Evolutionary conservation across 2,113 vertebrate genomes (phyloP).

Genomic region (Cranoglanis bouderius): DNA sequence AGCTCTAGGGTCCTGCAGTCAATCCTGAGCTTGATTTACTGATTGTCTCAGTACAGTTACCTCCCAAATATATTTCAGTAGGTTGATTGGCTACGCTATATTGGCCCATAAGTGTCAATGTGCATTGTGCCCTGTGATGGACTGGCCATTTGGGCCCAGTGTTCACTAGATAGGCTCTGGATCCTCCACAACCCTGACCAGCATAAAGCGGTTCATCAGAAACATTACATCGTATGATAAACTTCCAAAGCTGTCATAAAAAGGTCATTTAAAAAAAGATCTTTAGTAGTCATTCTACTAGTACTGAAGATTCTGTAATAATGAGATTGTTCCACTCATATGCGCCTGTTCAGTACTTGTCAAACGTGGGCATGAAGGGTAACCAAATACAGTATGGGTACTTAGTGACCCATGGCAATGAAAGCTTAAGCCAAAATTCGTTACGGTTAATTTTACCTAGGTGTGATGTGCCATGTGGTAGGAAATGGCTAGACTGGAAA

Average conservation of each 20-base stretch:
- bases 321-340: not conserved
- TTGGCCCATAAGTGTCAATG: not conserved
- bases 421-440: not conserved
- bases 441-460: not conserved
- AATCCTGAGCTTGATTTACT: not conserved
- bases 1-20: not conserved
- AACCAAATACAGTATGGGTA: not conserved
- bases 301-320: not conserved
- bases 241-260: not conserved
- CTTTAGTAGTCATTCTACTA: not conserved
- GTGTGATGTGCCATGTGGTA: not conserved
- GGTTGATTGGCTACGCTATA: not conserved
- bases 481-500: not conserved
- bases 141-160: not conserved
- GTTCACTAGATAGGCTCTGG: not conserved
- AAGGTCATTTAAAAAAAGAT: not conserved
- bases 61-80: not conserved
- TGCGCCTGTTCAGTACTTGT: not conserved
- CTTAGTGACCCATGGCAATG: not conserved
- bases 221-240: not conserved
- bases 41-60: not conserved
- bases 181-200: not conserved
- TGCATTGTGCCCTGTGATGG: not conserved
- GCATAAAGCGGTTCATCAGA: not conserved
- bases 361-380: not conserved